phyloP scores from a whole-genome alignment of 92 coral and sea anemone genomes.

The Heliopora coerulea region DNA sequence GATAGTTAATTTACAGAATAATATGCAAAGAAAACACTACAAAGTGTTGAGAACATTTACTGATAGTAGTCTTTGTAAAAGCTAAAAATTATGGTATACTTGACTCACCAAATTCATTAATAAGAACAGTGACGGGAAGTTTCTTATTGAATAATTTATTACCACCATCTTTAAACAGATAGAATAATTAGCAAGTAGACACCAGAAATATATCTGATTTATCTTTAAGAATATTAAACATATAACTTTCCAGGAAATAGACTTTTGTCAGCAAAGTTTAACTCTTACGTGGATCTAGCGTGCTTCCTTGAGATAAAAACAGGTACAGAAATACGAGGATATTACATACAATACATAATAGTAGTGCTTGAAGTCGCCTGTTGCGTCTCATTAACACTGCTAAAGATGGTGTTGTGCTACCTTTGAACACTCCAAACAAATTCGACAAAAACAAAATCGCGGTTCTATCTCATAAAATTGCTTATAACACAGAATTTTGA shows the following conservation, averaged over 20 bases:
- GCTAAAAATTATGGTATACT: no score
- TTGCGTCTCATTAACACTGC: conserved; percentile 9
- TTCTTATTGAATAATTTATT: background rate
- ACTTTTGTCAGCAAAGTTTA: background rate
- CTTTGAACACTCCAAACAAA: no score
- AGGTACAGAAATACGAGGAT: conserved; percentile 12
- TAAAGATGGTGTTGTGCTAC: no score
- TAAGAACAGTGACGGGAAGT: conserved; percentile 21
- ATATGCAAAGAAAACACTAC: no score
- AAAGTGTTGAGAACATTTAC: no score
- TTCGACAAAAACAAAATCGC: no score
- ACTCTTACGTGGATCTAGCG: background rate
- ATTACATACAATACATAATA: conserved; percentile 9
- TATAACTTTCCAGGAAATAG: no score
- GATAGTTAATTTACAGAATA: no score
- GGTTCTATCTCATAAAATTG: no score
- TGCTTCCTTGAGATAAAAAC: conserved; percentile 17
- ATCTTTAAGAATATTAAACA: background rate
- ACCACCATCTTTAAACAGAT: background rate
- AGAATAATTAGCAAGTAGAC: background rate
- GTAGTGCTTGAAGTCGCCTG: conserved; percentile 3
- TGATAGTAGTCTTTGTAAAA: no score
- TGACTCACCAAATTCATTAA: conserved; percentile 31
- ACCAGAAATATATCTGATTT: no score
- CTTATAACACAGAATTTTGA: no score